A percentile compares a stretch with the other conserved stretches of the same genome.
Conservation (phyloP, 2,113 vertebrate species). For the Motacilla alba region DNA sequence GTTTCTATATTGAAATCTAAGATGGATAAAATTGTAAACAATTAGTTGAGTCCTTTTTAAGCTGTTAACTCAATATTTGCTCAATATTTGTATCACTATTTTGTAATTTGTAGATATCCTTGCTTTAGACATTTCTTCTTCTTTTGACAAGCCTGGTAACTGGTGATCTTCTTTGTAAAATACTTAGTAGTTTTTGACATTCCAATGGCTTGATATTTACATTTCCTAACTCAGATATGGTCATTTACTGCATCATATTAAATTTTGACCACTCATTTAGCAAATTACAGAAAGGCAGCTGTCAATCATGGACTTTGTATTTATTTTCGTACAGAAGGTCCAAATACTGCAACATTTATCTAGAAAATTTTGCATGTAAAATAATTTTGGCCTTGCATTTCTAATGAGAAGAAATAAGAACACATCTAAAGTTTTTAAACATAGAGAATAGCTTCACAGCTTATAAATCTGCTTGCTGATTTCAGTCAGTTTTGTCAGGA, state of each 20-base stretch:
- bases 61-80: not conserved
- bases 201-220: not conserved
- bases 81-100: not conserved
- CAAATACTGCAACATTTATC: accelerated
- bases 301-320: not conserved
- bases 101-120: not conserved
- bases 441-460: not conserved
- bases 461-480: not conserved
- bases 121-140: not conserved
- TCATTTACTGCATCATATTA: not conserved
- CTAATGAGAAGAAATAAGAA: not conserved
- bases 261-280: not conserved
- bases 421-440: not conserved
- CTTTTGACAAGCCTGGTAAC: not conserved
- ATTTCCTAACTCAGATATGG: not conserved
- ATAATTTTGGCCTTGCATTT: not conserved
- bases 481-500: not conserved
- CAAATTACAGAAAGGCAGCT: not conserved
- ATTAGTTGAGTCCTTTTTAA: not conserved
- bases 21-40: not conserved
- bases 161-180: not conserved
- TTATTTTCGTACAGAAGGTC: not conserved
- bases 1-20: not conserved
- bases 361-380: not conserved
- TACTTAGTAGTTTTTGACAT: not conserved